phyloP scores from a whole-genome alignment of 2,888 invertebrate species.

The Eupeodes luniger region DNA sequence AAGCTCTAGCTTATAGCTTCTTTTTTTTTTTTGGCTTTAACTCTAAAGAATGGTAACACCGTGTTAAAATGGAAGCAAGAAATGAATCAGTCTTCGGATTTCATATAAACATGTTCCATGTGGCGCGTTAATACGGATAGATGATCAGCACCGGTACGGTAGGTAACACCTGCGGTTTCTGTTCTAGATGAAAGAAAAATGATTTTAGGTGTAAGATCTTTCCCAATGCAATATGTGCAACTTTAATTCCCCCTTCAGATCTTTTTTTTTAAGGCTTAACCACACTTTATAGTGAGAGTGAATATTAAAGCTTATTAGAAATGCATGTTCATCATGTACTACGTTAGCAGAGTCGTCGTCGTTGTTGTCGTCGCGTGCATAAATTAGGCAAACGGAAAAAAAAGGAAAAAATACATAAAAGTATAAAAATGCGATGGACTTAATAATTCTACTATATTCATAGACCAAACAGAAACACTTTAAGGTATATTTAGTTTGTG shows the following conservation, averaged over 20 bases:
- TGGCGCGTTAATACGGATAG: constrained; percentile 66
- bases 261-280: not conserved
- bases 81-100: constrained; percentile 52
- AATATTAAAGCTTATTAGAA: constrained; percentile 63
- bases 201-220: constrained; percentile 42
- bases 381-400: constrained; percentile 53
- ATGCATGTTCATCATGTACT: constrained; percentile 48
- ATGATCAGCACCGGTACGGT: constrained; percentile 61
- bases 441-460: not conserved
- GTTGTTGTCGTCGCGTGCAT: constrained; percentile 47
- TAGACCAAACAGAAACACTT: not conserved
- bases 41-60: constrained; percentile 3
- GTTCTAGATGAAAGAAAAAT: constrained; percentile 8
- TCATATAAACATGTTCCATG: constrained; percentile 61
- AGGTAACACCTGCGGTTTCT: constrained; percentile 43
- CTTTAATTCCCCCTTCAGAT: not conserved
- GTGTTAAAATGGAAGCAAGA: constrained; percentile 1
- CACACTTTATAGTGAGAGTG: constrained; percentile 62
- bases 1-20: not conserved
- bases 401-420: not conserved
- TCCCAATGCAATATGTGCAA: constrained; percentile 26
- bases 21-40: not conserved
- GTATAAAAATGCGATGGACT: not conserved
- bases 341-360: constrained; percentile 1
- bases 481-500: too few relatives aligned